phyloP scores from a whole-genome alignment of 2,888 invertebrate genomes.

The Amblyjoppa proteus region DNA sequence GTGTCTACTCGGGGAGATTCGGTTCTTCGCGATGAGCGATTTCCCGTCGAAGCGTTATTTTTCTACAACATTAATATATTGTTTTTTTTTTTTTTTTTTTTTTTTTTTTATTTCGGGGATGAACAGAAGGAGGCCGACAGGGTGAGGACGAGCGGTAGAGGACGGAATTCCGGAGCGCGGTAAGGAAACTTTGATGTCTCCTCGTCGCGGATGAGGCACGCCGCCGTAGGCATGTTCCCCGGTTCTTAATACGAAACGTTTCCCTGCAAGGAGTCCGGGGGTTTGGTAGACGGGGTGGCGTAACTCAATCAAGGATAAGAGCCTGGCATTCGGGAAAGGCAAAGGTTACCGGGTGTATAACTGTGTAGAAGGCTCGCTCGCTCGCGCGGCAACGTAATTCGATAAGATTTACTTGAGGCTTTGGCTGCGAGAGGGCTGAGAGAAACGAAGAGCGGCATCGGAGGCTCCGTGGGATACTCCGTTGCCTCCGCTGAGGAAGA shows the following conservation, averaged over 20 bases:
- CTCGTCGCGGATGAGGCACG: conserved; percentile 70
- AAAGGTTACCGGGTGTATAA: conserved; percentile 73
- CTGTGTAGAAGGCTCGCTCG: conserved; percentile 64
- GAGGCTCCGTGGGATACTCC: conserved; percentile 61
- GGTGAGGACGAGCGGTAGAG: conserved; percentile 28
- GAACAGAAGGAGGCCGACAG: conserved; percentile 30
- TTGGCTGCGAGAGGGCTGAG: conserved; percentile 65
- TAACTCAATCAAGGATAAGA: conserved; percentile 82
- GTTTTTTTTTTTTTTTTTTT: not conserved
- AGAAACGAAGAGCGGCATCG: conserved; percentile 68
- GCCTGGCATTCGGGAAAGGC: conserved; percentile 75
- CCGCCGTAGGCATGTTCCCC: conserved; percentile 77
- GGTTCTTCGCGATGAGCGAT: too few species aligned
- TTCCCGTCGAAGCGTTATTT: conserved; percentile 29
- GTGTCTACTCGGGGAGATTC: not conserved
- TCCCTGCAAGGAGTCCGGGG: conserved; percentile 75
- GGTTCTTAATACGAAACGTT: conserved; percentile 81
- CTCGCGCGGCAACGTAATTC: conserved; percentile 75
- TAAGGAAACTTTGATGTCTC: conserved; percentile 81
- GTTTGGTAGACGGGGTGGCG: conserved; percentile 71
- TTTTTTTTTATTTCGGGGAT: conserved; percentile 50
- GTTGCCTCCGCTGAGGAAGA: conserved; percentile 56
- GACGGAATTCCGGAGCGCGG: conserved; percentile 74
- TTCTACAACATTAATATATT: not conserved
- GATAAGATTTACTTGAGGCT: conserved; percentile 81